Evolutionary conservation across 2,797 vertebrate genomes (phyloP).

Genomic region (Lutjanus campechanus): DNA sequence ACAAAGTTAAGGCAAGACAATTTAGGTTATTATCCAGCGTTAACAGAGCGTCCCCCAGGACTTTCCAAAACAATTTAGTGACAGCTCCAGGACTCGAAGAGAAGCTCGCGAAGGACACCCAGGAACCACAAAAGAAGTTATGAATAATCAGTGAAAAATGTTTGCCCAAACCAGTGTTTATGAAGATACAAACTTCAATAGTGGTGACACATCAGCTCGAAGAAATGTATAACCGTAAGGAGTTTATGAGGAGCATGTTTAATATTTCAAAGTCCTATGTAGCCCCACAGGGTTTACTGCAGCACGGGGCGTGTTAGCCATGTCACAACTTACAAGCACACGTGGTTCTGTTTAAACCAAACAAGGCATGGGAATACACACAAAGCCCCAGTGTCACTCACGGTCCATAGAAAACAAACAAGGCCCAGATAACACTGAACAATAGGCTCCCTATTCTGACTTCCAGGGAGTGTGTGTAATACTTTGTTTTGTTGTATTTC

Average conservation of each 20-base stretch:
- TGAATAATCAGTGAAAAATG: conserved; percentile 62
- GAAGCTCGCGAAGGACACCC: conserved; percentile 59
- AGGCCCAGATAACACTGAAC: conserved; percentile 80
- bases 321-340: conserved; percentile 82
- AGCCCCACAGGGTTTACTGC: conserved; percentile 69
- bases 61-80: conserved; percentile 63
- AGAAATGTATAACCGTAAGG: conserved; percentile 55
- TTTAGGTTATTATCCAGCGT: conserved; percentile 63
- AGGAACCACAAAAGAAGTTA: conserved; percentile 59
- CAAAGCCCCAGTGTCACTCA: conserved; percentile 75
- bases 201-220: conserved; percentile 55
- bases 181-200: conserved; percentile 53
- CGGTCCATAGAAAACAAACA: conserved; percentile 80
- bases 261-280: conserved; percentile 71
- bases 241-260: conserved; percentile 66
- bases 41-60: conserved; percentile 64
- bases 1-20: conserved; percentile 69
- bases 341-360: conserved; percentile 83
- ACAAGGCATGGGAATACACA: conserved; percentile 80
- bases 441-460: conserved; percentile 80
- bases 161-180: conserved; percentile 52
- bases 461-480: conserved; percentile 74
- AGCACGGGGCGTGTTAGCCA: conserved; percentile 70
- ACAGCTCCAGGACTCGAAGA: conserved; percentile 50
- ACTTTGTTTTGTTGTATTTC: conserved; percentile 72